Base-by-base conservation (phyloP, 92 coral and sea anemone species). In the Parazoanthus darwini region DNA sequence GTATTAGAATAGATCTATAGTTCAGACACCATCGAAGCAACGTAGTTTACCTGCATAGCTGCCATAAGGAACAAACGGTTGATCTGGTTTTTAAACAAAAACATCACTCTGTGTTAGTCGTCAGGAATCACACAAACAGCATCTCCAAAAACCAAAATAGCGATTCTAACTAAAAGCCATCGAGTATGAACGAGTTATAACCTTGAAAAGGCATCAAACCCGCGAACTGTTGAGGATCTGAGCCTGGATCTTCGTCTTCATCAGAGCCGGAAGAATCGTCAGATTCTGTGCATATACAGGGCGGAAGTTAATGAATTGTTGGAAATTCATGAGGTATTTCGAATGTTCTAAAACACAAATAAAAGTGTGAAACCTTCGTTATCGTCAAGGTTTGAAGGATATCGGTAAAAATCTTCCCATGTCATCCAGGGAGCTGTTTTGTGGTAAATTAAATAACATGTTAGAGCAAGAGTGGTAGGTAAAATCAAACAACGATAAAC, bases 321-420 rank as follows among this genome's bases (percentile, higher is more conserved):
- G 36, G 10, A 39, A 51, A 39, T 36, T 23, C 7, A 74, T 74
- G 36, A 1, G 15, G 23, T 8, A 26, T 22, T 80, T 33, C 38
- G 70, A 23, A 26, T 26, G 8, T n/a, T 6, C 8, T 16, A 67
- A 46, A 15, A 0, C 22, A 22, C 26, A 26, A 38, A 8, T 9
- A 6, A 65, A 5, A 82, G 6, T 70, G 67, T 46, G 89, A 66
- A 89, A 94, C 98, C 98, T 94, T 91, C 82, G 56, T 87, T 89
- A 15, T 78, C 83, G 13, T 66, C 82, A 51, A 89, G 93, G 29
- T 89, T 92, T 16, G 89, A 90, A 80, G 91, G 92, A 66, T 90
- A 90, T 73, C 88, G 90, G 91, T 92, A 85, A 71, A 91, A 93
- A 46, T 88, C 90, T 77, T 86, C 65, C 96, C 96, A 93, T 6